These are phyloP conservation scores for Pelosia muscerda DNA, from an alignment of 2,888 invertebrate genomes.

Conservation along the genomic window DNA sequence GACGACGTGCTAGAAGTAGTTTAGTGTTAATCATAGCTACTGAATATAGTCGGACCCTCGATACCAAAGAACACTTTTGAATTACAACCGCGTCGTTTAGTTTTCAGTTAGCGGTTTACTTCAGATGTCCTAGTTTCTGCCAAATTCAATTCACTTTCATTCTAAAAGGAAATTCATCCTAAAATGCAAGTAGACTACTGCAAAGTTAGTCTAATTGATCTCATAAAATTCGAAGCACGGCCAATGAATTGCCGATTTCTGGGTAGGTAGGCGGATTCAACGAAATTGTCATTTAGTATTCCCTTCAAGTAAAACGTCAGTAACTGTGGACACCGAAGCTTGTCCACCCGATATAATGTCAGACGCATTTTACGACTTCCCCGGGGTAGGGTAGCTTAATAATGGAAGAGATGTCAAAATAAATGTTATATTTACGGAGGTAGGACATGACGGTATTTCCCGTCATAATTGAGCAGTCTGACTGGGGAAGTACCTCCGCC, in stretches of 20 bases:
- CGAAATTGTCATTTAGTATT: constrained; percentile 13
- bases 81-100: neutral
- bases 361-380: constrained; percentile 10
- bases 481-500: too few relatives aligned
- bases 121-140: neutral
- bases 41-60: too few relatives aligned
- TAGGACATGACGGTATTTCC: too few relatives aligned
- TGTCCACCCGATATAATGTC: constrained; percentile 15
- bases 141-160: neutral
- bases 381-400: neutral
- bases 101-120: neutral
- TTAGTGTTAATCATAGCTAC: neutral
- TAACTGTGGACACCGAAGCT: constrained; percentile 16
- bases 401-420: neutral
- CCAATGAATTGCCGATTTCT: constrained; percentile 8
- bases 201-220: neutral
- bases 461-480: too few relatives aligned
- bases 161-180: neutral
- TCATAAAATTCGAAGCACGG: constrained; percentile 14
- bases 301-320: constrained; percentile 13
- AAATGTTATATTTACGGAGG: too few relatives aligned
- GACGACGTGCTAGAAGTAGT: too few relatives aligned
- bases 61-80: neutral
- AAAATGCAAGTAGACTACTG: neutral
- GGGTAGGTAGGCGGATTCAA: neutral